phyloP scores from a whole-genome alignment of 2,797 vertebrate genomes.

The Agapornis canus region DNA sequence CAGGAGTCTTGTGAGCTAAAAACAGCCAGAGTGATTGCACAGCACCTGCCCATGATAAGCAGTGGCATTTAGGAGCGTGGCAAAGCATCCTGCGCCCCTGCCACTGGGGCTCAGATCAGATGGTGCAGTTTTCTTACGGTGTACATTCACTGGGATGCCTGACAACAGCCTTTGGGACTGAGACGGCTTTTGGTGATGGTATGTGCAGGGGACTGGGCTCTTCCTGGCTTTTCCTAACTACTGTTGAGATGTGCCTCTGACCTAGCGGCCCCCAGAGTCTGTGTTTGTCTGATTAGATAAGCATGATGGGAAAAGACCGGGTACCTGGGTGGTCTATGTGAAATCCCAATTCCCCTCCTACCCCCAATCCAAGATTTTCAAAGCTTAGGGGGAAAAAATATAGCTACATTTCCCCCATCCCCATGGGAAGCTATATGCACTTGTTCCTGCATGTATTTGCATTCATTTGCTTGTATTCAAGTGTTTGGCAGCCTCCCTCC shows the following conservation, averaged over 20 bases:
- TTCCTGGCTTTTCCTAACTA: not conserved
- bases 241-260: not conserved
- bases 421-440: not conserved
- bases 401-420: not conserved
- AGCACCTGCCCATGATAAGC: not conserved
- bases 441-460: not conserved
- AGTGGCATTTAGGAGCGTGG: not conserved
- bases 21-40: not conserved
- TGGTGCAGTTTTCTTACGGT: not conserved
- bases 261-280: fast-evolving
- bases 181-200: not conserved
- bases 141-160: fast-evolving
- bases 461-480: not conserved
- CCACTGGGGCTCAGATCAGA: not conserved
- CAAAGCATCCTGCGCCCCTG: not conserved
- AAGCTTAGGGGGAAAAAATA: not conserved
- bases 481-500: not conserved
- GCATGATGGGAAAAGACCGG: not conserved
- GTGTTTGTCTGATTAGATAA: not conserved
- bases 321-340: not conserved
- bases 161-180: not conserved
- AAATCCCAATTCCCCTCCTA: not conserved
- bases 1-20: not conserved
- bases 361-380: not conserved
- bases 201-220: not conserved